Percentiles rank a stretch among this genome's conserved stretches.
phyloP scores from a whole-genome alignment of 1,140 invertebrate genomes.

The Lepidurus couesii region DNA sequence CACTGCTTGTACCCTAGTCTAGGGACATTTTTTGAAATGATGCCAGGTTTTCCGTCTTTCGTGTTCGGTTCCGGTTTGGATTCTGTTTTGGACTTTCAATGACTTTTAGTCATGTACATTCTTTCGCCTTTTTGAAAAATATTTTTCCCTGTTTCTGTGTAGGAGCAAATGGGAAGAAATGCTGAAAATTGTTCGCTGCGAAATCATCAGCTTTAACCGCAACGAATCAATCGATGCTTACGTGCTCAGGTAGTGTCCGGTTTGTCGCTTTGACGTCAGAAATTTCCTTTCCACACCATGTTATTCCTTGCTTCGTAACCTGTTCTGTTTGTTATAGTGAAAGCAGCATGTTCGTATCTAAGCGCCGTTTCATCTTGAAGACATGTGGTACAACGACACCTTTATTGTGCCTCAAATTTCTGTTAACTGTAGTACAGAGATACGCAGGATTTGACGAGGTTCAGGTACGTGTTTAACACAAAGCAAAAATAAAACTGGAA shows the following conservation, averaged over 20 bases:
- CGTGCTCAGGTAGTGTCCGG: constrained; percentile 72
- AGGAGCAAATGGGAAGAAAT: constrained; percentile 80
- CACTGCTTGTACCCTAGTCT: background rate
- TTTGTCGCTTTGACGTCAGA: constrained; percentile 9
- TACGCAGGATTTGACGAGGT: constrained; percentile 77
- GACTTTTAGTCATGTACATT: background rate
- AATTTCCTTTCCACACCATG: background rate
- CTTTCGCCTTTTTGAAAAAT: background rate
- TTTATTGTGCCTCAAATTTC: constrained; percentile 77
- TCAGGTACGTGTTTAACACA: constrained; percentile 49
- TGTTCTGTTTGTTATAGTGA: constrained; percentile 61
- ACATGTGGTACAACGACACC: constrained; percentile 97
- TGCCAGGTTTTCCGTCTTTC: constrained; percentile 19
- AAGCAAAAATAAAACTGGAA: background rate
- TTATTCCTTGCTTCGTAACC: constrained; percentile 21
- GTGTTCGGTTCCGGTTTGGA: constrained; percentile 3
- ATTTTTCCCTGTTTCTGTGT: constrained; percentile 47
- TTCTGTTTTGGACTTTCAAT: background rate
- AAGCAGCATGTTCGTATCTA: constrained; percentile 96
- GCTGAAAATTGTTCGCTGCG: constrained; percentile 85
- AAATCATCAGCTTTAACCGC: constrained; percentile 86
- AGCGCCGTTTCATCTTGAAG: constrained; percentile 90
- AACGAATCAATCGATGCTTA: constrained; percentile 92
- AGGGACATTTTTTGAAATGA: background rate
- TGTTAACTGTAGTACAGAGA: constrained; percentile 76